Base-by-base conservation (phyloP, 2,113 vertebrate genomes). In the Lichenostomus cassidix region DNA sequence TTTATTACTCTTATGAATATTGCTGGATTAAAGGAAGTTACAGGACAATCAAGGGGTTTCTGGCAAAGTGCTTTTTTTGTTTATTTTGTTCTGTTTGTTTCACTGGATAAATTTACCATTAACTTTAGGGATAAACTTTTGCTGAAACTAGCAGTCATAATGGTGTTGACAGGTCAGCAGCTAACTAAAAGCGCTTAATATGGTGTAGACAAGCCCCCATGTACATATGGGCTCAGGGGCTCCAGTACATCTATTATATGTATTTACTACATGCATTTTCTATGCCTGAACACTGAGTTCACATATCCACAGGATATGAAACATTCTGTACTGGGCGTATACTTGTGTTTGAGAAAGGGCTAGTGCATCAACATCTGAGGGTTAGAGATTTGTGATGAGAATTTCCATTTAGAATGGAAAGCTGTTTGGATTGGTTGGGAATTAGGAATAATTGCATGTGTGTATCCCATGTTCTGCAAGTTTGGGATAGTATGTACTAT, bases 361-460 rank as follows among this genome's bases (percentile, higher is more conserved):
- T 60, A 37, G 27, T 52, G 39, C 27, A 6, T 86, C 31, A 83
- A 4, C 11, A 7, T 29, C 39, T 35, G n/a, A 53, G 24, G 25
- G 9, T 25, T 17, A 28, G 46, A 77, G 33, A 15, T 35, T 19
- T 55, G n/a, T 53, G 82, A 65, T 44, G 44, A 50, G 19, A 12
- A 0, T 0, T 25, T 78, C 15, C 1, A 0, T 81, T 74, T 56
- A 56, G 37, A 76, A 60, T 37, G n/a, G 49, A 44, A 65, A 33
- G 24, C n/a, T 79, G 20, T 68, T 92, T 64, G 50, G 6, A 58
- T 85, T 4, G 15, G 37, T 17, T 90, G 41, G 13, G 83, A 83
- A 52, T 37, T 37, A 71, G 33, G 39, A 56, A 13, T 59, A 86
- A 53, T 18, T 37, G 23, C 15, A 1, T 1, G 0, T 39, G 28